Percentiles rank a stretch among this genome's conserved stretches.
phyloP scores from a whole-genome alignment of 2,113 vertebrate genomes.

The Azemiops feae region DNA sequence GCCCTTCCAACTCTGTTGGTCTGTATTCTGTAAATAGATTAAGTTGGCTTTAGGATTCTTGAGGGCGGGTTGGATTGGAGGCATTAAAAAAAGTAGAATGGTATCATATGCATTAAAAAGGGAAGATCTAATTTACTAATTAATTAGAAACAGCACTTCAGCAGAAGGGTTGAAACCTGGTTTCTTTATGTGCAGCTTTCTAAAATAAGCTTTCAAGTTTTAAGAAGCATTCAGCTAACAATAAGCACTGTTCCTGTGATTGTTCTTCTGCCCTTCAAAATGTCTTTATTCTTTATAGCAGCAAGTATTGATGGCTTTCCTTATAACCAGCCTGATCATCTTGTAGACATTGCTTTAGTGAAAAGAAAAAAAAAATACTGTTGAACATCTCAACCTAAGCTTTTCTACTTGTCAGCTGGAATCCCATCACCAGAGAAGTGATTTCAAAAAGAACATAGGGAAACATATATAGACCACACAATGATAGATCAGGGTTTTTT shows the following conservation, averaged over 20 bases:
- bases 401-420: constrained; percentile 13
- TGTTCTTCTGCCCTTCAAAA: neutral
- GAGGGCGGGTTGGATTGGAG: neutral
- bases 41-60: neutral
- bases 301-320: neutral
- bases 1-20: neutral
- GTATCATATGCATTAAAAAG: neutral
- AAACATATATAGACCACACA: neutral
- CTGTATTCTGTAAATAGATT: neutral
- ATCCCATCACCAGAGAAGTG: constrained; percentile 18
- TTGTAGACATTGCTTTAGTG: constrained; percentile 23
- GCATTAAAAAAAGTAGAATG: neutral
- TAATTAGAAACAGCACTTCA: neutral
- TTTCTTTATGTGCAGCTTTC: neutral
- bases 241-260: neutral
- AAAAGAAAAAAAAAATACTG: constrained; percentile 10
- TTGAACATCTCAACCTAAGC: neutral
- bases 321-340: constrained; percentile 20
- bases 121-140: neutral
- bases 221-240: neutral
- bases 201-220: neutral
- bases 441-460: neutral
- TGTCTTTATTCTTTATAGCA: constrained; percentile 4
- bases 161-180: neutral
- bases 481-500: neutral